Base-by-base conservation (phyloP, 1,140 invertebrate genomes). In the Dryas iulia region DNA sequence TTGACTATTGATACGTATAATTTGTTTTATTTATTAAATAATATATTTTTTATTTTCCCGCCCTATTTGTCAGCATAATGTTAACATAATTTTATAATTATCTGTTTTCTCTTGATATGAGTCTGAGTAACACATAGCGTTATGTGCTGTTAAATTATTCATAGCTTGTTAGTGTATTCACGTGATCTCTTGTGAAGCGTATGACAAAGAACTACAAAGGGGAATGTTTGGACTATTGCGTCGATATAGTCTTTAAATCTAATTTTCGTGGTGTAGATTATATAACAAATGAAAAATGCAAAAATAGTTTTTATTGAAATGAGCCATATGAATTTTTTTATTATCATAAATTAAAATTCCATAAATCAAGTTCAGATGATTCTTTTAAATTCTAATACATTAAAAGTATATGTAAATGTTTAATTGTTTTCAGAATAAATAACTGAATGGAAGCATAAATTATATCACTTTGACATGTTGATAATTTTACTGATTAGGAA, bases 81-180 rank as follows among this genome's bases (percentile, higher is more conserved):
- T 31, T 24, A 59, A 26, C 12, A 23, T 52, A n/a, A 24, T 10
- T 60, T 60, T 57, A 35, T 35, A n/a, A 52, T 18, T 30, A 53
- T 5, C 23, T 33, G 56, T 67, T 67, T 60, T 39, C 47, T 35
- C 59, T 67, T 39, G 35, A 56, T 61, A 47, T 56, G 54, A 35
- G 47, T 61, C 28, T 60, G 58, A 59, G 23, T 35, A 11, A 18
- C 58, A 67, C 53, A 33, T 61, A 67, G 21, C 47, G 21, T 56
- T 67, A 61, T 21, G 39, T 47, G 10, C 14, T 47, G 39, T 47
- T 47, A 47, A 47, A 47, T 67, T 67, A 67, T 67, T 61, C 64
- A 59, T 58, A 62, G 21, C 59, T 62, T 62, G 59, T 61, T 62
- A 62, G 59, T 62, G 35, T 24, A 14, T 58, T 57, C 66, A 69